Evolutionary conservation across 1,140 invertebrate species (phyloP), one percentile per base, ranked within the genome.

Genomic region (Thaumatotibia leucotreta): DNA sequence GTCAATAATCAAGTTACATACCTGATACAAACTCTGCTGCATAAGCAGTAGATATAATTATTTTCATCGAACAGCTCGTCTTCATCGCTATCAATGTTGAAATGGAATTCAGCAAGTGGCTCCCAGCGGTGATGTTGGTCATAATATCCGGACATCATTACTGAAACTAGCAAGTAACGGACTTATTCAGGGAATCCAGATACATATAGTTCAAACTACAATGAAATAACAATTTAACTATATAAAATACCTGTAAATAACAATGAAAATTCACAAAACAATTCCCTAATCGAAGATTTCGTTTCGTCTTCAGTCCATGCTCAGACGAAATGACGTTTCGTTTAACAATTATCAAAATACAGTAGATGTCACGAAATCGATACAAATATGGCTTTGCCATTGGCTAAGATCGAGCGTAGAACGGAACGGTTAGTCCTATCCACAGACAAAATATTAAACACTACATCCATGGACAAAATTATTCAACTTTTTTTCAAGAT

Each of bases 41-140:
- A 92, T 27, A 91, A 76, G 66, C 91, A 92, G 65, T 87, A 89
- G 58, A 91, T 69, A 62, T 88, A 90, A 61, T 91, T 87, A 23
- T 88, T 82, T 5, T 88, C 80, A 49, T 82, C 78, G 27, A 73
- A 73, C 5, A 79, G 74, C 35, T 84, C 82, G 29, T 73, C 74
- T 69, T 39, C 33, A 52, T 82, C 74, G 63, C 73, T 69, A 52
- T 70, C 70, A 33, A 79, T 66, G 52, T 76, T 77, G 63, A 92
- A 89, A 75, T 90, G 80, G 68, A 92, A 86, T 77, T 92, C 91
- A 3, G 91, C 91, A 65, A 92, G 79, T 50, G 89, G 86, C 68
- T 92, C 89, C 86, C 89, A 91, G 23, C 89, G 83, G 64, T 90
- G 84, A 29, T 86, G 84, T 66, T 80, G 82, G 65, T 91, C 87